phyloP scores from a whole-genome alignment of 92 coral and sea anemone genomes.

The Bergia puertoricense region DNA sequence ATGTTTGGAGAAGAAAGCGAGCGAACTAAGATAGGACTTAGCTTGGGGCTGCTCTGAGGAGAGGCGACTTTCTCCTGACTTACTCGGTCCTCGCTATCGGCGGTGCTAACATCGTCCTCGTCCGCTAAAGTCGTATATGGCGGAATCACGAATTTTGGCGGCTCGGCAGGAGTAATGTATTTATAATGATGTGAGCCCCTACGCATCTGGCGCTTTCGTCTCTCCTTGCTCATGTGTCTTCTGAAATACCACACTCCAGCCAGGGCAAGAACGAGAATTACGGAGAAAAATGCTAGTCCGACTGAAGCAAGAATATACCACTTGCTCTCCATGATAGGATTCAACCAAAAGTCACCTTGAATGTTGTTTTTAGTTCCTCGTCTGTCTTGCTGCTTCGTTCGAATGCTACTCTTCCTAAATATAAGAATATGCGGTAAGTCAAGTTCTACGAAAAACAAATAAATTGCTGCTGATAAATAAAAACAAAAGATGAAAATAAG shows the following conservation, averaged over 20 bases:
- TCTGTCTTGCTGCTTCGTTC: not conserved
- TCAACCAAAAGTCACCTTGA: not conserved
- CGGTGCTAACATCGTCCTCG: constrained; percentile 60
- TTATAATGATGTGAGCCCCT: constrained; percentile 44
- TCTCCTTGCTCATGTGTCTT: constrained; percentile 34
- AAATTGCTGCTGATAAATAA: not conserved
- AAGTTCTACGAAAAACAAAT: not conserved
- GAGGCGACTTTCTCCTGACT: constrained; percentile 8
- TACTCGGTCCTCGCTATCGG: constrained; percentile 49
- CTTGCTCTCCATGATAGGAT: not conserved
- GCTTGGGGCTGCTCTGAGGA: constrained; percentile 30
- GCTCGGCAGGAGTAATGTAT: constrained; percentile 64
- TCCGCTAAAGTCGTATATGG: constrained; percentile 62
- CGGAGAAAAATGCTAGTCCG: constrained; percentile 26
- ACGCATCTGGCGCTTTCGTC: not conserved
- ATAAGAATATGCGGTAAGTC: too few species aligned
- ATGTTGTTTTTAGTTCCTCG: not conserved
- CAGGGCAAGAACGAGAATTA: constrained; percentile 55
- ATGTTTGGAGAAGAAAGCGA: constrained; percentile 17
- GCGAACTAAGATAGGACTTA: constrained; percentile 9
- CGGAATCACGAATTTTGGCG: constrained; percentile 78
- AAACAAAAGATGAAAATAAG: too few species aligned
- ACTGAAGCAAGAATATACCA: constrained; percentile 36
- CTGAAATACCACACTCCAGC: constrained; percentile 45
- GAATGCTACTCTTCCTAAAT: not conserved